Evolutionary conservation across 2,113 vertebrate genomes (phyloP).

Genomic region (Paramisgurnus dabryanus): DNA sequence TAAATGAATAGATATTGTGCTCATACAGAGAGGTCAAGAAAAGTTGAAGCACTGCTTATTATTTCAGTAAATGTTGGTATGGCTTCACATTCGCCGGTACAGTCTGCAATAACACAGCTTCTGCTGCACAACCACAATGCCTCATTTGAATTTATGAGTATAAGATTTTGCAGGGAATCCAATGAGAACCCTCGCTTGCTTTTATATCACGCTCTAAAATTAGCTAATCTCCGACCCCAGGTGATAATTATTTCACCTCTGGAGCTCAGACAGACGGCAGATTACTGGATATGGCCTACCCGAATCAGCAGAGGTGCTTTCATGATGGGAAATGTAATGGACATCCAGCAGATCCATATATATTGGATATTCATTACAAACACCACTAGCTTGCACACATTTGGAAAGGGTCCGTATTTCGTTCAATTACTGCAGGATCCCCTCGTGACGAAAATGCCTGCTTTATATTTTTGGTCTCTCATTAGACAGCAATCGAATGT

Average conservation of each 20-base stretch:
- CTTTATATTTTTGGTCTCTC: neutral
- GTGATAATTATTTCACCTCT: constrained; percentile 22
- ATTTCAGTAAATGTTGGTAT: constrained; percentile 3
- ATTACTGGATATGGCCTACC: neutral
- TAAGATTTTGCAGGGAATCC: neutral
- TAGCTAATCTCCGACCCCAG: constrained; percentile 9
- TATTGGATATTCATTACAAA: neutral
- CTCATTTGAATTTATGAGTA: constrained; percentile 23
- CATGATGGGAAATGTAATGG: constrained; percentile 9
- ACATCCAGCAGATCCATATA: constrained; percentile 4
- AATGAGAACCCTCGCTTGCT: neutral
- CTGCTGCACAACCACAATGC: neutral
- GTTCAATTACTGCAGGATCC: neutral
- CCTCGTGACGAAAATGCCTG: neutral
- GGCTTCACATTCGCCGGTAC: neutral
- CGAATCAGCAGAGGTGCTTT: neutral
- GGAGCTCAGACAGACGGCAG: neutral
- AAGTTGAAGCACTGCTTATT: neutral
- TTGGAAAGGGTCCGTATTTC: neutral
- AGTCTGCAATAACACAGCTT: constrained; percentile 12
- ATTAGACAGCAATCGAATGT: neutral
- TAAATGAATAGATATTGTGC: neutral
- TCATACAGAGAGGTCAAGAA: neutral
- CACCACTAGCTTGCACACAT: neutral
- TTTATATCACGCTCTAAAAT: constrained; percentile 37